Base-by-base conservation (phyloP, 2,888 invertebrate genomes). In the Tachina grossa region DNA sequence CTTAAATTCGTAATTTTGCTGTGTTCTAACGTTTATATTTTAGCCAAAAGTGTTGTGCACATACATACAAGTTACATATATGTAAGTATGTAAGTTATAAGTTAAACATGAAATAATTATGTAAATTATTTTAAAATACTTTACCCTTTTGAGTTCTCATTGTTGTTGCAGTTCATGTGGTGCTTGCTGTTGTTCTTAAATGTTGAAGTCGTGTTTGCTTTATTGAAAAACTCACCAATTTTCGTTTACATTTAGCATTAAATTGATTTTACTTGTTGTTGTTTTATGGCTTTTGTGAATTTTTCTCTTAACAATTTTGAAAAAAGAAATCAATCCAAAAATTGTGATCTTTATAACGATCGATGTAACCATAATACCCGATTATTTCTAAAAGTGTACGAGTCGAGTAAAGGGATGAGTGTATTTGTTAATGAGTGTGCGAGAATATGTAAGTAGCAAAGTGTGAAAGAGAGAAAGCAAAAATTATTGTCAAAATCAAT, bases 321-420 rank as follows among this genome's bases (percentile, higher is more conserved):
- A 83, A 83, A 83, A 83, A 83, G 83, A 83, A 83, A 83, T 83
- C 83, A 83, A 83, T 83, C 77, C 83, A 83, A 83, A 83, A 83
- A 83, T 83, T 83, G 83, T 83, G 83, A 83, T 83, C 83, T 83
- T 16, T 83, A 65, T 83, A 78, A 83, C 83, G 83, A 83, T 83
- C 83, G 83, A 83, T 83, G 77, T 53, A 55, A 49, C 83, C 83
- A 83, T 78, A 72, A 78, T 83, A 83, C 83, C 83, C 72, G 77
- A 83, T 77, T 83, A 83, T 83, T 83, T 83, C 72, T 66, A 66
- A 68, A 66, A 78, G 83, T 83, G 72, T 83, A 59, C 31, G 31
- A 31, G 5, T 31, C 31, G 31, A 31, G 31, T 13, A 31, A 49
- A 6, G 49, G 11, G 16, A 39, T 65, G 53, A 72, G 57, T 66